Conservation (phyloP, 2,888 invertebrate genomes). For the Drosophila rubida region DNA sequence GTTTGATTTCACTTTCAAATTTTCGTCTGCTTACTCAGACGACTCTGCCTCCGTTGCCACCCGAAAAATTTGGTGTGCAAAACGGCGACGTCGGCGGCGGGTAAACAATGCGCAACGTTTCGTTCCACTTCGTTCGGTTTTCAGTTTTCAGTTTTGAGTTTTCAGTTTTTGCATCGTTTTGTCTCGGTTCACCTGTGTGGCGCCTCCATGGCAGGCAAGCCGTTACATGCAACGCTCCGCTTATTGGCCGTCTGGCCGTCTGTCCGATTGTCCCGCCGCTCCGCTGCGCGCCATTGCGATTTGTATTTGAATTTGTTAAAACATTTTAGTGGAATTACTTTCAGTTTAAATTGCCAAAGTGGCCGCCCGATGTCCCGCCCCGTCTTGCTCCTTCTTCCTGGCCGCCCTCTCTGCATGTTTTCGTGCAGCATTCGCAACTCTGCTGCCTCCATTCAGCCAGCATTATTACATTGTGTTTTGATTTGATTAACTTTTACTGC, state of each 20-base stretch:
- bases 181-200: constrained; percentile 33
- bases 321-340: constrained; percentile 77
- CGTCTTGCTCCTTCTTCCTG: neutral
- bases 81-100: neutral
- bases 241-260: neutral
- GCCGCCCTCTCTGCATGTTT: neutral
- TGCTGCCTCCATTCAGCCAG: neutral
- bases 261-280: neutral
- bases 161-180: constrained; percentile 34
- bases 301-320: constrained; percentile 72
- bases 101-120: constrained; percentile 29
- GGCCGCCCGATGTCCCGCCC: constrained; percentile 20
- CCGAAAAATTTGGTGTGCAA: constrained; percentile 1
- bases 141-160: constrained; percentile 13
- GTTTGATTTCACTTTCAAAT: constrained; percentile 78
- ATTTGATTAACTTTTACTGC: constrained; percentile 31
- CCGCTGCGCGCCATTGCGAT: constrained; percentile 32
- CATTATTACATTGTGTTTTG: constrained; percentile 18
- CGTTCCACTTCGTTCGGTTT: constrained; percentile 23
- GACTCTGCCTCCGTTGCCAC: constrained; percentile 4
- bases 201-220: neutral
- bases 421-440: neutral
- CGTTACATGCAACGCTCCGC: constrained; percentile 7
- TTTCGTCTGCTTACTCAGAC: constrained; percentile 63
- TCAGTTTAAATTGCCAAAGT: constrained; percentile 70